Evolutionary conservation across 1,140 invertebrate genomes (phyloP).

Genomic region (Nasonia longicornis): DNA sequence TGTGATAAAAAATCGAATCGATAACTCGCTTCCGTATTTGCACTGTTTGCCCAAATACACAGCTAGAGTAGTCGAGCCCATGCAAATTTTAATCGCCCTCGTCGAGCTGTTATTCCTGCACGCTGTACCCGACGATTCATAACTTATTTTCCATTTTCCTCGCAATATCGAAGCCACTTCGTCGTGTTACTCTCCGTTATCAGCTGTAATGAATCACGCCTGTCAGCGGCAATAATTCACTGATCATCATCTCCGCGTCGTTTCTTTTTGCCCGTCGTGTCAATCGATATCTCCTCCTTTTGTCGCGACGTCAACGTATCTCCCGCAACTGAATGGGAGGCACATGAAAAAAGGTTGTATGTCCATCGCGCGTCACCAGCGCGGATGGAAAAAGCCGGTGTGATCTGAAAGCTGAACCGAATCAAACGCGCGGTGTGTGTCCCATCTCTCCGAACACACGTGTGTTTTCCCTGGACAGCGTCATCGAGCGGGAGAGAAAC

Average conservation of each 20-base stretch:
- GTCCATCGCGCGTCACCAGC: slow-evolving; percentile 14
- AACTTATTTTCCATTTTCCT: not conserved
- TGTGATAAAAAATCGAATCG: not conserved
- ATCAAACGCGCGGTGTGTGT: not conserved
- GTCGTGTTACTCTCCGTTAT: not conserved
- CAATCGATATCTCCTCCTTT: not conserved
- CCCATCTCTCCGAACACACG: not conserved
- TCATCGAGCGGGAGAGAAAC: not conserved
- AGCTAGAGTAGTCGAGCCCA: too few species aligned
- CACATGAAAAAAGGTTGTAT: not conserved
- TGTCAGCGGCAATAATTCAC: not conserved
- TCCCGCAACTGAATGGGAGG: too few species aligned
- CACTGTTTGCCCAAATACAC: not conserved
- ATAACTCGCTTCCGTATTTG: not conserved
- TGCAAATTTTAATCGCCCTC: not conserved
- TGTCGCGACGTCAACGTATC: not conserved
- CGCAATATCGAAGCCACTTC: not conserved
- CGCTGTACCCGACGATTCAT: not conserved
- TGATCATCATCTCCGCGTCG: not conserved
- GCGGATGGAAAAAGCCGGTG: not conserved
- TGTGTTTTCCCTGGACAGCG: not conserved
- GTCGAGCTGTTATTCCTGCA: not conserved
- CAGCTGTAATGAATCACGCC: not conserved
- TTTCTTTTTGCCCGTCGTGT: not conserved
- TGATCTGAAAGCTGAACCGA: not conserved